Evolutionary conservation across 2,113 vertebrate genomes (phyloP), one percentile per base, ranked within the genome.

Genomic region (Pteruthius melanotis): DNA sequence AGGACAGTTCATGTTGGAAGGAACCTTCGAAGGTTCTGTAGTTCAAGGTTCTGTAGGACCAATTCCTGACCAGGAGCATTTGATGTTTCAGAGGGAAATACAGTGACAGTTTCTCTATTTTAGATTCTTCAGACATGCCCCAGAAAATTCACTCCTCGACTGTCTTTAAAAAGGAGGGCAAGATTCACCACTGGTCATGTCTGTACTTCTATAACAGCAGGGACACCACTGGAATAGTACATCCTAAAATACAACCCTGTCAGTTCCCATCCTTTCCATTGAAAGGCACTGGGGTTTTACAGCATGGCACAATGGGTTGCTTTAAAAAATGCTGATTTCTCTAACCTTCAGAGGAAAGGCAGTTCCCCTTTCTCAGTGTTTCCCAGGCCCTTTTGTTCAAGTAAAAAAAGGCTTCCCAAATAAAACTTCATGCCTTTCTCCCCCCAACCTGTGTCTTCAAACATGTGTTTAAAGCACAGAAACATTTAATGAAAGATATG

Each of bases 301-400:
- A 81, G 69, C 66, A 27, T 35, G 50, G 80, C 35, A 49, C 4
- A 0, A 72, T 33, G 47, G 69, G 76, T 45, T 92, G 47, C 83
- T 93, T 79, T 37, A 74, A 89, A 70, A 91, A 95, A 82, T 44
- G 72, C 65, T 88, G 83, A 69, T 78, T 95, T 89, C 71, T 89
- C 28, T 88, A 20, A 83, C 71, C 82, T 86, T 78, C 65, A 92
- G 75, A 50, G 39, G 27, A 94, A 89, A 83, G 60, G 42, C 39
- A 72, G 85, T 87, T 95, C 92, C 50, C 40, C 42, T 72, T 77
- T 39, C 59, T 83, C 66, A 18, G 44, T 72, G 53, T 83, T 77
- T 78, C 52, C 61, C 79, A 89, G 94, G 81, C 35, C 5, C 40
- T 50, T 78, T 69, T 83, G 45, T 60, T 93, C 49, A 95, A 70